Conservation (phyloP, 2,888 invertebrate genomes). For the Abrostola tripartita region DNA sequence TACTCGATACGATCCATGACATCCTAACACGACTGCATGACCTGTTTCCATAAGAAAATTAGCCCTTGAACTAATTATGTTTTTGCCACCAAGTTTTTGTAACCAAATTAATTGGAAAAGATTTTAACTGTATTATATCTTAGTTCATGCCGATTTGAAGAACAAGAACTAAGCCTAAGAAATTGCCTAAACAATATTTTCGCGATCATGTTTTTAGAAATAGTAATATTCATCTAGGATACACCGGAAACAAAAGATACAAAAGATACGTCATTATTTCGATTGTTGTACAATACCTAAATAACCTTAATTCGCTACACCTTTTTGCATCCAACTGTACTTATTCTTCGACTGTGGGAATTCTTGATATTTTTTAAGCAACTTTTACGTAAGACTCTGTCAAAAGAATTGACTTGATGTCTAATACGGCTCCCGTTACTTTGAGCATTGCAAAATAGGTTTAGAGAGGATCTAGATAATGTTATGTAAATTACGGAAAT, state of each 20-base stretch:
- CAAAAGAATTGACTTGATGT: constrained; percentile 31
- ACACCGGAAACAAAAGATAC: neutral
- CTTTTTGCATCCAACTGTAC: neutral
- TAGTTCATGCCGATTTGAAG: no score
- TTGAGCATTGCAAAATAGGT: constrained; percentile 42
- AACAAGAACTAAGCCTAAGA: no score
- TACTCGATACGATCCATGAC: no score
- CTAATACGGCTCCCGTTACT: constrained; percentile 13
- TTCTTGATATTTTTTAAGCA: constrained; percentile 42
- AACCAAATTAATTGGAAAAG: no score
- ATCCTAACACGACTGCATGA: no score
- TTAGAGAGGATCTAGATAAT: constrained; percentile 40
- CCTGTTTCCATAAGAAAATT: no score
- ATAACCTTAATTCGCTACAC: neutral
- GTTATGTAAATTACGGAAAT: constrained; percentile 45
- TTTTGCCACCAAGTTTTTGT: no score
- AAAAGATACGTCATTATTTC: neutral
- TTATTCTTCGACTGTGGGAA: constrained; percentile 41
- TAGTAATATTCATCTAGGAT: no score
- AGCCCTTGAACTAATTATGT: no score
- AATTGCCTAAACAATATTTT: no score
- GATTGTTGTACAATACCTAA: neutral
- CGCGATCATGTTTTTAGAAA: no score
- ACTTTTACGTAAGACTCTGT: constrained; percentile 37
- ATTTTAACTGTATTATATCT: no score